phyloP scores from a whole-genome alignment of 2,888 invertebrate genomes.

The Cremastinae sp. region DNA sequence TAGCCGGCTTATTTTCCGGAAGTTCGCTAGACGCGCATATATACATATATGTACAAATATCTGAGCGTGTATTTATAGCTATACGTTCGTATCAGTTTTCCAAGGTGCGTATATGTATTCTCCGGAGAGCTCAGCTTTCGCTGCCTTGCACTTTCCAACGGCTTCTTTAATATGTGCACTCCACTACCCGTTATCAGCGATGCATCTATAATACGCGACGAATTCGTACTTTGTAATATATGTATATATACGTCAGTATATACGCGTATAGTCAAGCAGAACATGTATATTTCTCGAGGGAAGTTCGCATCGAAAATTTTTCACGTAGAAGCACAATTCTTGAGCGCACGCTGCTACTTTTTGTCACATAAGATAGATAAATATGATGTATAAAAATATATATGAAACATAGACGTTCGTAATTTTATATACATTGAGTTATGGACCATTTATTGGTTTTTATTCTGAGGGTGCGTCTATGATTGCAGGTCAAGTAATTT shows the following conservation, averaged over 20 bases:
- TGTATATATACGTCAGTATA: constrained; percentile 9
- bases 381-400: constrained; percentile 29
- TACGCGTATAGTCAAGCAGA: no score
- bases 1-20: constrained; percentile 51
- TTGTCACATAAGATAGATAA: constrained; percentile 30
- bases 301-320: constrained; percentile 44
- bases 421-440: no score
- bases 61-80: background rate
- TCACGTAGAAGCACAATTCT: constrained; percentile 20
- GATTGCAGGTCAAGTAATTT: no score
- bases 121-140: background rate
- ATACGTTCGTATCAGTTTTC: background rate
- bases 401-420: no score
- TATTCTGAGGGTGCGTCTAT: no score
- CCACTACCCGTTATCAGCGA: constrained; percentile 23
- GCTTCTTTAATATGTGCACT: constrained; percentile 30
- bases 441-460: no score
- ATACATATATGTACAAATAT: background rate
- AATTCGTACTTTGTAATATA: constrained; percentile 20
- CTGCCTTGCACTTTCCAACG: constrained; percentile 46
- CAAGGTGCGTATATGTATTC: background rate
- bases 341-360: constrained; percentile 14
- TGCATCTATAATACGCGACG: constrained; percentile 18
- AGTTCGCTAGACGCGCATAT: background rate
- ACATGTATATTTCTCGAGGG: constrained; percentile 4